Conservation (phyloP, 1,140 invertebrate genomes). For the Hypsibius dujardini region DNA sequence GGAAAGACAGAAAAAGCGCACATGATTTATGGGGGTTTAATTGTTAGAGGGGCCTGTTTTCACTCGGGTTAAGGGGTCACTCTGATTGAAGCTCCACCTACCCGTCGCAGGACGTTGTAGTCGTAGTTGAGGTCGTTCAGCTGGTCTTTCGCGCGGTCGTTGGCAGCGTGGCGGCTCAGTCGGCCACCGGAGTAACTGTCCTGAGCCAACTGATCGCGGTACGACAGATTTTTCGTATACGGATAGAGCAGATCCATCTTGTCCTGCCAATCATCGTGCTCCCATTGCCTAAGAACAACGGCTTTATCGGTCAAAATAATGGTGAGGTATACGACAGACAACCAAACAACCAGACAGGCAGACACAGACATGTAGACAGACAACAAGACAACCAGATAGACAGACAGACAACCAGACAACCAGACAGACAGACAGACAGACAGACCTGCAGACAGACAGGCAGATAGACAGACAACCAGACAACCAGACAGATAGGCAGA, state of each 20-base stretch:
- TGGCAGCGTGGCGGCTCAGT: not conserved
- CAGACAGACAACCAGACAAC: no score
- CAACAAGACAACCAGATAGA: no score
- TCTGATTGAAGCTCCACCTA: not conserved
- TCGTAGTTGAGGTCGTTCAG: constrained; percentile 14
- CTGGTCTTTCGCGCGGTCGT: not conserved
- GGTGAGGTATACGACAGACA: not conserved
- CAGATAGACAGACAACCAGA: no score
- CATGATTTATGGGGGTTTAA: no score
- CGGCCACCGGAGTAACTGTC: not conserved
- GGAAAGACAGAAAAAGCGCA: no score
- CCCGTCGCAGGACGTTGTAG: constrained; percentile 8
- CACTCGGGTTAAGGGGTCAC: not conserved
- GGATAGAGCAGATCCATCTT: not conserved
- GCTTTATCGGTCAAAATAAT: no score
- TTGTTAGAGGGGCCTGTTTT: not conserved
- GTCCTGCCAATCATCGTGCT: constrained; percentile 3
- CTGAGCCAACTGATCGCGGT: not conserved
- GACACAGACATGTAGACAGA: no score
- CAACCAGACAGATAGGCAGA: no score
- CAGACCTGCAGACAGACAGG: no score
- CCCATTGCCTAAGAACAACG: not conserved
- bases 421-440: no score
- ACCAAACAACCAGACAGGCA: no score
- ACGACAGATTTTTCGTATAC: not conserved